Evolutionary conservation across 2,797 vertebrate genomes (phyloP).

Genomic region (Characodon lateralis): DNA sequence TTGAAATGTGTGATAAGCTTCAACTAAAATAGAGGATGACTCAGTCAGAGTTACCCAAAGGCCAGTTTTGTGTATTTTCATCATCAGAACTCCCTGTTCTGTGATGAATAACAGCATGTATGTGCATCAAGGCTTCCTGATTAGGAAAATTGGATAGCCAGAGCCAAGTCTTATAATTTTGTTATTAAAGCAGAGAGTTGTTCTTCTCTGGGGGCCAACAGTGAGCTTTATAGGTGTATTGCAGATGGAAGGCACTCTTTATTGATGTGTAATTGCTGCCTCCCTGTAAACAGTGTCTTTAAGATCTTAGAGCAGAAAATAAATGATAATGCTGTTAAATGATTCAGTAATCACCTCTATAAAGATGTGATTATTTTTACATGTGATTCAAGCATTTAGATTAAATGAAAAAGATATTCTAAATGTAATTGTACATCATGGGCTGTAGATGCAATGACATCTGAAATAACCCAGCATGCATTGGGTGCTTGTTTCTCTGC

Average conservation of each 20-base stretch:
- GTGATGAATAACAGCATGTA: constrained; percentile 38
- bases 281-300: constrained; percentile 17
- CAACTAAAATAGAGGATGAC: not conserved
- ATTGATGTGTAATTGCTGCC: constrained; percentile 17
- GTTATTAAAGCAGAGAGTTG: constrained; percentile 55
- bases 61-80: constrained; percentile 17
- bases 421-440: not conserved
- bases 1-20: not conserved
- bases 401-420: constrained; percentile 3
- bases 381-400: constrained; percentile 1
- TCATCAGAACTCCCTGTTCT: constrained; percentile 56
- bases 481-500: not conserved
- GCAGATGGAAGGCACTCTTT: constrained; percentile 30
- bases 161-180: constrained; percentile 61
- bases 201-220: constrained; percentile 45
- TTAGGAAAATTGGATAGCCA: constrained; percentile 48
- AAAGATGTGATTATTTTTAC: constrained; percentile 9
- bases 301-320: constrained; percentile 32
- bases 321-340: constrained; percentile 16
- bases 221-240: constrained; percentile 39
- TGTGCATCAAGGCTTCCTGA: constrained; percentile 53
- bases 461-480: not conserved
- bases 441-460: no score
- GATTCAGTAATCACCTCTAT: constrained; percentile 1
- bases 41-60: not conserved